Evolutionary conservation across 2,888 invertebrate genomes (phyloP), one percentile per base, ranked within the genome.

Genomic region (Dilophus febrilis): DNA sequence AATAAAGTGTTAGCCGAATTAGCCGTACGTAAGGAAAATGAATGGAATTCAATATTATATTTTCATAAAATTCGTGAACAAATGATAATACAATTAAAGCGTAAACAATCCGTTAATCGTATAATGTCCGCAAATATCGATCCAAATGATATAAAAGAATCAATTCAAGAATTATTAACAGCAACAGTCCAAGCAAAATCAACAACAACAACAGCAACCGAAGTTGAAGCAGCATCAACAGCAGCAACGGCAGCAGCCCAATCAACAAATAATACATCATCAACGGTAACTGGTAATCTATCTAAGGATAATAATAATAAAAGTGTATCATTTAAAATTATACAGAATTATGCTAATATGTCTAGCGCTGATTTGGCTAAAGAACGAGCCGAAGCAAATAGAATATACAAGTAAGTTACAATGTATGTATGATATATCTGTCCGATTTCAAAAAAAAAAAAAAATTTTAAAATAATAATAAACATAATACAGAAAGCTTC

Each of bases 61-160:
- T 64, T 85, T 47, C 82, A 82, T 55, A 85, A 85, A 56, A 70
- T 86, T 4, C 87, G 88, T 62, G 84, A 87, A 53, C 86, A 87
- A 53, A 72, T 85, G 17, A 64, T 81, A 37, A 62, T 80, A 7
- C 66, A 86, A 47, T 61, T 87, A 28, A 66, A 80, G 42, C 68
- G 85, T 43, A 71, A 74, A 49, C 73, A 76, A 50, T 77, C 80
- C 50, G 68, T 79, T 3, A 51, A 77, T 3, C 51, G 56, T 30
- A 48, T 58, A 22, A 52, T 52, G 43, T 49, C 54, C 12, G 48
- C 51, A 12, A 51, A 56, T 42, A 47, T 53, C 1, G 46, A 48
- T 35, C 49, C 50, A 38, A 38, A 46, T 14, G 37, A 31, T 33
- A 6, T 22, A 6, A 8, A 8, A 22, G 4, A 6, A 6, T 22